Conservation (phyloP, 2,113 vertebrate genomes). For the Tauraco erythrolophus region DNA sequence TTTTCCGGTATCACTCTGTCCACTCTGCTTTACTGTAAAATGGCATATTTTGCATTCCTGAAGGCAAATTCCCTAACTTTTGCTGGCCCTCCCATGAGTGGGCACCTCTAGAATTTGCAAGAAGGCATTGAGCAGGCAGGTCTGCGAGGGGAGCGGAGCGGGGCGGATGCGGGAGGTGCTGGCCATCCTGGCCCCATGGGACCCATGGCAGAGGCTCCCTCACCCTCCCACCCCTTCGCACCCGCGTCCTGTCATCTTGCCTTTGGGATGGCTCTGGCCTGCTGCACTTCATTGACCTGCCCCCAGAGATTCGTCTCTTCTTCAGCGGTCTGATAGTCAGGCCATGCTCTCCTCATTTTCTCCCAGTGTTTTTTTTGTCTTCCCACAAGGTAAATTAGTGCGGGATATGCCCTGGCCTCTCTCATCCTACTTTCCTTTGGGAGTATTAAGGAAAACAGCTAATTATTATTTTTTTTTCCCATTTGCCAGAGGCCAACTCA, state of each 20-base stretch:
- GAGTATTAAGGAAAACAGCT: constrained; percentile 47
- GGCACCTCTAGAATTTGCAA: not conserved
- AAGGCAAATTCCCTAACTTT: not conserved
- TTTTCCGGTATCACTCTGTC: not conserved
- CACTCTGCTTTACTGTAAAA: not conserved
- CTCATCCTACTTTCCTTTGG: not conserved
- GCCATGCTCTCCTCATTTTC: not conserved
- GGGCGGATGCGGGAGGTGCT: not conserved
- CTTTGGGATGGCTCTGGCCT: fast-evolving
- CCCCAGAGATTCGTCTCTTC: not conserved
- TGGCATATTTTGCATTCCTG: not conserved
- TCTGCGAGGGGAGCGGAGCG: fast-evolving
- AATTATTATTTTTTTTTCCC: not conserved
- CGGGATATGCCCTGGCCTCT: not conserved
- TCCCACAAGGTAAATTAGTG: not conserved
- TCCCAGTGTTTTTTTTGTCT: not conserved
- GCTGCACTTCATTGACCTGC: not conserved
- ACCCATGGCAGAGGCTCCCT: not conserved
- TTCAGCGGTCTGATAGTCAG: not conserved
- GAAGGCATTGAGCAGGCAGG: not conserved
- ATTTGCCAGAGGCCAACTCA: not conserved
- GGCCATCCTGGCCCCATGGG: fast-evolving
- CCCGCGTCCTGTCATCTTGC: not conserved
- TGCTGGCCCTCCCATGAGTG: not conserved
- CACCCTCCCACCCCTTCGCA: not conserved